Conservation (phyloP, 37 sponge, comb jelly and placozoan genomes). For the Geodia barretti region DNA sequence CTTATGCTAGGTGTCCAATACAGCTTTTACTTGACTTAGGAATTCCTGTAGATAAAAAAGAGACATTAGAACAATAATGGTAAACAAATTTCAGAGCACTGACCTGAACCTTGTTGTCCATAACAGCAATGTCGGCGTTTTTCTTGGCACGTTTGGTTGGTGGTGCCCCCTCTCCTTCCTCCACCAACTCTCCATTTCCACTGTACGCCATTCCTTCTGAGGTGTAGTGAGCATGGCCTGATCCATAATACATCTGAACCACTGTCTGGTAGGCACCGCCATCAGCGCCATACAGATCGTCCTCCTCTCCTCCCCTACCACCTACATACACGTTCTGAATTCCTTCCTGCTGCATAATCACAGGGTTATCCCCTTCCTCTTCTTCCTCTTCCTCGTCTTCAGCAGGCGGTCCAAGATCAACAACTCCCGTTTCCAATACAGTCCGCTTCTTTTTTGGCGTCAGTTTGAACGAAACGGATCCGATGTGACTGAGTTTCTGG, state of each 20-base stretch:
- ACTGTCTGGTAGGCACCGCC: background rate
- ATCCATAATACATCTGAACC: background rate
- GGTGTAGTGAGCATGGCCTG: background rate
- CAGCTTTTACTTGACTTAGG: constrained; percentile 36
- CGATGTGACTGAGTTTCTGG: constrained; percentile 58
- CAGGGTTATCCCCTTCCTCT: constrained; percentile 1
- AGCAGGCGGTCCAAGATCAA: background rate
- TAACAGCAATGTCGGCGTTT: constrained; percentile 4
- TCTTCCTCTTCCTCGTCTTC: constrained; percentile 41
- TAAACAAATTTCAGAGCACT: background rate
- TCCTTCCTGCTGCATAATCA: constrained; percentile 4
- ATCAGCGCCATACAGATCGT: background rate
- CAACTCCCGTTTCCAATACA: background rate
- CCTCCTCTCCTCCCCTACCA: background rate
- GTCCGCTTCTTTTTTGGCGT: background rate
- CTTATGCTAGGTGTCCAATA: constrained; percentile 9
- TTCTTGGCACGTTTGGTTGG: background rate
- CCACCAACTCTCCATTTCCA: background rate
- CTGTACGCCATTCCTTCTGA: background rate
- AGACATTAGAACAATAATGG: background rate
- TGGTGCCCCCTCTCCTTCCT: background rate
- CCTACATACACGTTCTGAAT: background rate
- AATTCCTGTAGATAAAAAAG: constrained; percentile 35
- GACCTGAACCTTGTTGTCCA: constrained; percentile 27
- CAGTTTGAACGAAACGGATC: constrained; percentile 71